Evolutionary conservation across 2,113 vertebrate genomes (phyloP), one percentile per base, ranked within the genome.

Genomic region (Columbina picui): DNA sequence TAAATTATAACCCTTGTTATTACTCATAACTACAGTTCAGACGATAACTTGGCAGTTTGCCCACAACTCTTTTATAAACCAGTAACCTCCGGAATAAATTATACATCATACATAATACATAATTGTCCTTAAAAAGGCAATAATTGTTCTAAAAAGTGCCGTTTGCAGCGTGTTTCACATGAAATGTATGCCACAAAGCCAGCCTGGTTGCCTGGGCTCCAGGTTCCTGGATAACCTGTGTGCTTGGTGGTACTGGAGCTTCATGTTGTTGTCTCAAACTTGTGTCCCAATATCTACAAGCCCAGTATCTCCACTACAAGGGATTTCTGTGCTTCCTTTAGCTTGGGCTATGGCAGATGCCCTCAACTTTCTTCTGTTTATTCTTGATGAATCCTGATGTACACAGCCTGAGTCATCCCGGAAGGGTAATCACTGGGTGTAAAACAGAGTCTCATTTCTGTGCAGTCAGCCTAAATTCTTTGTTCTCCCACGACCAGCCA

Each of bases 1-100:
- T 97, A 98, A 98, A 98, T 98, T 97, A 97, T 97, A 98, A 95
- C 94, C 92, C 96, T 97, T 95, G 91, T 98, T 98, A 98, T 97
- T 97, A 96, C 96, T 97, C 97, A 95, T 97, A 97, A 97, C 96
- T 97, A 90, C 89, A 96, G 96, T 97, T 97, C 96, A 97, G 93
- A 97, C 2, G 86, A 75, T 92, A 94, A 95, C 92, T 96, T 98
- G 98, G 97, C 97, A 59, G 93, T 84, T 96, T 97, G 94, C 97
- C 97, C 93, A 93, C 1, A 1, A 77, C 89, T 95, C 89, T 92
- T 97, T 96, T 95, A 97, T 96, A 96, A 97, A 96, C 87, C 80
- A 84, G 89, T 97, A 95, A 96, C 94, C 95, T 97, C 96, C 67
- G 39, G 92, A 96, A 98, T 96, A 97, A 97, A 97, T 97, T 96